Conservation (phyloP, 1,140 invertebrate species). For the Pomacea maculata region DNA sequence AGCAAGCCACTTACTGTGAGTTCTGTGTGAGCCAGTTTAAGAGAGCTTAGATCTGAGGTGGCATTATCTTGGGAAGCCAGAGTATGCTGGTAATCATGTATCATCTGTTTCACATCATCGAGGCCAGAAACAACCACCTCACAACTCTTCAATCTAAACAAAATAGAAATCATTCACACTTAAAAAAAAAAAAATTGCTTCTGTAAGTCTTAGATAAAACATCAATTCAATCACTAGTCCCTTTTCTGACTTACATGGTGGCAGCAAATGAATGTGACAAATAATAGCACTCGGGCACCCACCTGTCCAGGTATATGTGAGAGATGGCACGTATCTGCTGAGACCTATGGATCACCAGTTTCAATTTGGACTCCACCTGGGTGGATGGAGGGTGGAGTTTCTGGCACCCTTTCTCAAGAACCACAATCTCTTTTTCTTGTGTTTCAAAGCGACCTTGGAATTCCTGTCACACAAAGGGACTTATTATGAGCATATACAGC, state of each 20-base stretch:
- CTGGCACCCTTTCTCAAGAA: conserved; percentile 83
- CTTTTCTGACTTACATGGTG: not conserved
- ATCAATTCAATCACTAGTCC: not conserved
- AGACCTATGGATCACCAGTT: conserved; percentile 90
- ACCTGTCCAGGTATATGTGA: conserved; percentile 85
- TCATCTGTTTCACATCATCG: conserved; percentile 87
- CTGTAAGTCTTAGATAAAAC: not conserved
- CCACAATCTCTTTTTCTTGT: conserved; percentile 82
- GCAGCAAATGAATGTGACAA: not conserved
- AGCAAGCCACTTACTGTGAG: conserved; percentile 45
- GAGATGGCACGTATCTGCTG: conserved; percentile 87
- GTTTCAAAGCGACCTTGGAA: conserved; percentile 69
- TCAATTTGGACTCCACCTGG: conserved; percentile 87
- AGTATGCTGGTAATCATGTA: conserved; percentile 92
- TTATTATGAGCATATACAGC: too few species aligned
- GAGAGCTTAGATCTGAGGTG: conserved; percentile 80
- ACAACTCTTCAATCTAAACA: conserved; percentile 80
- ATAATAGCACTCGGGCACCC: conserved; percentile 16
- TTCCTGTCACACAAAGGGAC: conserved; percentile 44
- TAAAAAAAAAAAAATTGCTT: too few species aligned
- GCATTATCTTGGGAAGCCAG: conserved; percentile 84
- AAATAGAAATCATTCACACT: not conserved
- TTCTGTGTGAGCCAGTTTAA: conserved; percentile 68
- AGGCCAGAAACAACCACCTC: conserved; percentile 88
- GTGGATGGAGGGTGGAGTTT: conserved; percentile 81